Percentiles rank a stretch among this genome's conserved stretches.
phyloP scores from a whole-genome alignment of 2,888 invertebrate genomes.

The Andrena dorsata region DNA sequence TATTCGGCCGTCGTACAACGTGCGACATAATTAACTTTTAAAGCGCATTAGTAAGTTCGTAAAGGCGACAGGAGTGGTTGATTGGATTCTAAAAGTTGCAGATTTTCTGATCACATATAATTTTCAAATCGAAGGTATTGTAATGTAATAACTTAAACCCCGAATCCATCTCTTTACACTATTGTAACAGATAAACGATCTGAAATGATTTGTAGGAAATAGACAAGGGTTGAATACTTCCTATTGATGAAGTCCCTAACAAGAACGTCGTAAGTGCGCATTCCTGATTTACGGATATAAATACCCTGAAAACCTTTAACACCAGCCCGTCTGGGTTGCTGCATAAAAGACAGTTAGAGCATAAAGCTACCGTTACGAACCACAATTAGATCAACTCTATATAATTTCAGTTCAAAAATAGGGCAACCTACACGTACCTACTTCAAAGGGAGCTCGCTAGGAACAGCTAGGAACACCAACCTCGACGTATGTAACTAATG shows the following conservation, averaged over 20 bases:
- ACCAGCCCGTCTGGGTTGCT: background rate
- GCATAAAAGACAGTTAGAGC: background rate
- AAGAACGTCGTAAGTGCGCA: too few species aligned
- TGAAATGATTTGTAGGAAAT: too few species aligned
- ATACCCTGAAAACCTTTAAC: too few species aligned
- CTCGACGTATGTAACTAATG: slow-evolving; percentile 20
- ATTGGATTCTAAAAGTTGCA: background rate
- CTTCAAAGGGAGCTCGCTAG: background rate
- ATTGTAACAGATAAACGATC: too few species aligned
- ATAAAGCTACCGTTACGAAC: background rate
- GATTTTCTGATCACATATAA: background rate
- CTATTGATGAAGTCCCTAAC: too few species aligned
- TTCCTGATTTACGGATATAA: too few species aligned
- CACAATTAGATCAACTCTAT: background rate
- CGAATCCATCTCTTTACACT: too few species aligned
- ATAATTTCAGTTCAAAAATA: background rate
- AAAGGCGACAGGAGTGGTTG: background rate
- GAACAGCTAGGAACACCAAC: background rate
- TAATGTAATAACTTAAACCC: background rate
- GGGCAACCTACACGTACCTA: background rate
- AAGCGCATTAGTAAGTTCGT: background rate
- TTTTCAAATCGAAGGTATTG: too few species aligned
- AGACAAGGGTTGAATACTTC: too few species aligned
- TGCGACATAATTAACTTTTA: background rate
- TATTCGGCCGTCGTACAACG: slow-evolving; percentile 1